Conservation (phyloP, 2,797 vertebrate species). For the Setipinna tenuifilis region DNA sequence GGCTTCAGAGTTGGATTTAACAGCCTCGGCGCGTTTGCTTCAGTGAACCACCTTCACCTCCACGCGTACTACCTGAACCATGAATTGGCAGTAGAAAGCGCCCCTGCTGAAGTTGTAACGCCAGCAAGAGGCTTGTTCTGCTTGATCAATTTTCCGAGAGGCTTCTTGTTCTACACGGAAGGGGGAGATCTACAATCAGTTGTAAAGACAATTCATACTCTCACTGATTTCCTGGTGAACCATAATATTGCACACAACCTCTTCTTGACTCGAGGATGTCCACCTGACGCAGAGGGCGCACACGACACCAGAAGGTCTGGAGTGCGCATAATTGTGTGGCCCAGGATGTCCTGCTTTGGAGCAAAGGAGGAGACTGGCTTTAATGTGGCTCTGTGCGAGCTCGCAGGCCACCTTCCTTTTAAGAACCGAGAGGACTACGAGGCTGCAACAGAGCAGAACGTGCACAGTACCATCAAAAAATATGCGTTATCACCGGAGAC, state of each 20-base stretch:
- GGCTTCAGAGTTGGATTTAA: slow-evolving; percentile 92
- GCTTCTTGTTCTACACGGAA: slow-evolving; percentile 83
- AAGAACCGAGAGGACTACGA: slow-evolving; percentile 78
- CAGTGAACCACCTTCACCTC: slow-evolving; percentile 92
- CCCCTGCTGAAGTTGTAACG: slow-evolving; percentile 68
- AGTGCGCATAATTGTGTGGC: slow-evolving; percentile 85
- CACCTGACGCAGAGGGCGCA: slow-evolving; percentile 53
- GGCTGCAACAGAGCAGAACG: slow-evolving; percentile 74
- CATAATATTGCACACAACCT: slow-evolving; percentile 85
- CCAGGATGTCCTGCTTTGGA: slow-evolving; percentile 81
- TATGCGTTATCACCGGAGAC: slow-evolving; percentile 40
- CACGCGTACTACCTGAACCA: slow-evolving; percentile 85
- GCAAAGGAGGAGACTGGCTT: slow-evolving; percentile 81
- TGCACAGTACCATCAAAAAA: slow-evolving; percentile 70
- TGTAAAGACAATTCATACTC: slow-evolving; percentile 68
- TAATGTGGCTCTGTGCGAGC: slow-evolving; percentile 91
- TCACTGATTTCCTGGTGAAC: slow-evolving; percentile 77
- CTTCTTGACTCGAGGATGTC: slow-evolving; percentile 83
- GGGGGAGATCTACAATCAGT: slow-evolving; percentile 62
- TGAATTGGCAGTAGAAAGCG: slow-evolving; percentile 77
- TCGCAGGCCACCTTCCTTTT: slow-evolving; percentile 88
- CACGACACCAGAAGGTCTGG: slow-evolving; percentile 64
- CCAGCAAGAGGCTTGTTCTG: slow-evolving; percentile 66
- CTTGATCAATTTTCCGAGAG: slow-evolving; percentile 73
- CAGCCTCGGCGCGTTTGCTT: slow-evolving; percentile 89